A percentile compares a stretch with the other conserved stretches of the same genome.
phyloP scores from a whole-genome alignment of 2,797 vertebrate species.

The Buceros bicornis region DNA sequence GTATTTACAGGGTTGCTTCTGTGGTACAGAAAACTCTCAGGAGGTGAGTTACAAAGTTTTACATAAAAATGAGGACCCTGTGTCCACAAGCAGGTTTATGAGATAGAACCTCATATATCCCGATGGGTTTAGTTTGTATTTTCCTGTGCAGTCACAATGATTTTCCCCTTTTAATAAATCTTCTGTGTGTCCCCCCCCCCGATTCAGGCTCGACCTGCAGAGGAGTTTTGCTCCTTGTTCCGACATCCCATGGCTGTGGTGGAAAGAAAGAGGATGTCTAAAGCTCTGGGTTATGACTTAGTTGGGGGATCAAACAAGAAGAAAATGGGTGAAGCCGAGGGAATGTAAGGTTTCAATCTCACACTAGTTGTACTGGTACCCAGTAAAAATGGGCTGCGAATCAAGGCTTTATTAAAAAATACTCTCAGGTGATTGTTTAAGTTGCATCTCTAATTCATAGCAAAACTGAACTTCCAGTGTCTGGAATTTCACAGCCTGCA shows the following conservation, averaged over 20 bases:
- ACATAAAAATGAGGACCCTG: neutral
- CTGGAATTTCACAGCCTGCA: neutral
- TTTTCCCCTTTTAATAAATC: neutral
- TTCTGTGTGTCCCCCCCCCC: neutral
- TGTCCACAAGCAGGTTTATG: neutral
- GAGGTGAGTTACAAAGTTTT: neutral
- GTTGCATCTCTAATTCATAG: neutral
- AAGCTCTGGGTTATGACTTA: neutral
- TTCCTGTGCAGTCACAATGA: neutral
- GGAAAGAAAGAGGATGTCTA: neutral
- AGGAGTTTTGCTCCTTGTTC: neutral
- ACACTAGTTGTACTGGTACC: fast-evolving
- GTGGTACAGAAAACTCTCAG: neutral
- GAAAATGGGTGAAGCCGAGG: neutral
- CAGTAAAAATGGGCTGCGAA: neutral
- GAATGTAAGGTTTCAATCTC: neutral
- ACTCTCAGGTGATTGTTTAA: neutral
- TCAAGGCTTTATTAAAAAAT: neutral
- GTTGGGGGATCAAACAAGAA: neutral
- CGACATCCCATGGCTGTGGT: fast-evolving
- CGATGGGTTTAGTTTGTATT: fast-evolving
- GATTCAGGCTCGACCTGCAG: neutral
- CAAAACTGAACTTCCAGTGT: neutral
- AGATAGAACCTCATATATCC: neutral
- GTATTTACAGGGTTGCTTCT: neutral